These are phyloP conservation scores for Heliothis virescens DNA, from an alignment of 1,140 invertebrate genomes.

Conservation along the genomic window DNA sequence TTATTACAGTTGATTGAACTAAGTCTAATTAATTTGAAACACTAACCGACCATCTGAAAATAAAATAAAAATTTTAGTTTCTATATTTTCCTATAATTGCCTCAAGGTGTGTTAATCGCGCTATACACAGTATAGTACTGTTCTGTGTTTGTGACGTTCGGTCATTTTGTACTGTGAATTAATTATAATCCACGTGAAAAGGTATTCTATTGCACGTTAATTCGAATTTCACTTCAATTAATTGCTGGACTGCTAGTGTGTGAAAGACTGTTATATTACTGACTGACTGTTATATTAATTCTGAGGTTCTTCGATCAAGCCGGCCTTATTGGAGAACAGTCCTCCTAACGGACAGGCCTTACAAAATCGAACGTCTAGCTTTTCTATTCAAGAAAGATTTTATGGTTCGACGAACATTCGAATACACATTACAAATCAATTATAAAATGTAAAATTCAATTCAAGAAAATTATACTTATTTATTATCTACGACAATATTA, in stretches of 20 bases:
- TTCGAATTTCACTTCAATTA: constrained; percentile 30
- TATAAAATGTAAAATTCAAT: too few species aligned
- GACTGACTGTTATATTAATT: background rate
- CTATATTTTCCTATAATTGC: background rate
- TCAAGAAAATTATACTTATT: too few species aligned
- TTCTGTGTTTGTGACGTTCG: constrained; percentile 31
- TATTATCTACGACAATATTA: too few species aligned
- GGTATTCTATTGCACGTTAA: constrained; percentile 19
- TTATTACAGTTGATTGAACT: background rate
- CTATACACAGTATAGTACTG: constrained; percentile 5
- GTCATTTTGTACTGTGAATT: constrained; percentile 34
- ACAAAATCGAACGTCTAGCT: too few species aligned
- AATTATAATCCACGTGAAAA: constrained; percentile 28
- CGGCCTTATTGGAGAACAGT: background rate
- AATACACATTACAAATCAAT: too few species aligned
- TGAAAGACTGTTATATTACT: background rate
- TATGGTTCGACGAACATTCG: too few species aligned
- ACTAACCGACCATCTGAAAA: background rate
- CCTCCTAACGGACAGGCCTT: too few species aligned
- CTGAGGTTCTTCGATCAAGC: background rate
- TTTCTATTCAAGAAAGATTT: too few species aligned
- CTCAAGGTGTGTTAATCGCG: constrained; percentile 5
- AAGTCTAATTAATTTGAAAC: background rate
- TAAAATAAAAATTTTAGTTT: background rate
- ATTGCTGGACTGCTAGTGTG: constrained; percentile 6